Percentiles rank a stretch among this genome's conserved stretches.
These are phyloP conservation scores for Heterodera filipjevi DNA, from an alignment of 2,888 invertebrate genomes.

Conservation along the genomic window DNA sequence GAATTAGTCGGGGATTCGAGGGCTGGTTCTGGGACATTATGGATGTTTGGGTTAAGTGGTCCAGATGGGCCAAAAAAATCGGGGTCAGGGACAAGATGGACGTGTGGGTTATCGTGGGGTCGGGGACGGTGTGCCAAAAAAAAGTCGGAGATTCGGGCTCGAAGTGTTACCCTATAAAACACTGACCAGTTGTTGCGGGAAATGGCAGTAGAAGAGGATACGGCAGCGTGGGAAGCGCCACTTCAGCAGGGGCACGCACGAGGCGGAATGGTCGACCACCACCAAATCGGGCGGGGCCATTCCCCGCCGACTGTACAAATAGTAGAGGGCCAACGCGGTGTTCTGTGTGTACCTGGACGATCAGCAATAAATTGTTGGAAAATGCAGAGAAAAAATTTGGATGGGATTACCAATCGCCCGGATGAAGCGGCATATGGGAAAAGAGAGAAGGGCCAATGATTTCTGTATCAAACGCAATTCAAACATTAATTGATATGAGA, in stretches of 20 bases:
- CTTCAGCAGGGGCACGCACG: slow-evolving; percentile 63
- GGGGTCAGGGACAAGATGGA: too few relatives aligned
- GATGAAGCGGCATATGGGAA: slow-evolving; percentile 57
- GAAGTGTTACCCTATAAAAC: too few relatives aligned
- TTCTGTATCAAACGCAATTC: slow-evolving; percentile 45
- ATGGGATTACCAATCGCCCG: slow-evolving; percentile 58
- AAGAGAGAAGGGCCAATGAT: slow-evolving; percentile 45
- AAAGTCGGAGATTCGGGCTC: too few relatives aligned
- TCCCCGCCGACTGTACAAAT: slow-evolving; percentile 50
- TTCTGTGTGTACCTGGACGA: slow-evolving; percentile 8
- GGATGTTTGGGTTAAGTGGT: too few relatives aligned
- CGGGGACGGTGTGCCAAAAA: too few relatives aligned
- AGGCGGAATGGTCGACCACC: slow-evolving; percentile 62
- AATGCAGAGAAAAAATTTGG: not conserved
- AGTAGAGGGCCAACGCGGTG: slow-evolving; percentile 45
- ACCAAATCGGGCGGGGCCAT: slow-evolving; percentile 58
- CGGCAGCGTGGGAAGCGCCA: slow-evolving; percentile 61
- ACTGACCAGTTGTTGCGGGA: slow-evolving; percentile 61
- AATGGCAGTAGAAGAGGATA: slow-evolving; percentile 64
- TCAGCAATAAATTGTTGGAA: not conserved
- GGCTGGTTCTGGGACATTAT: too few relatives aligned
- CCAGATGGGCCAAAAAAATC: too few relatives aligned
- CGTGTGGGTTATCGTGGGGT: too few relatives aligned
- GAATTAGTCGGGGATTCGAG: too few relatives aligned
- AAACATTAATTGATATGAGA: not conserved